These are phyloP conservation scores for Remorina albescens DNA, from an alignment of 2,797 vertebrate genomes.

Conservation along the genomic window DNA sequence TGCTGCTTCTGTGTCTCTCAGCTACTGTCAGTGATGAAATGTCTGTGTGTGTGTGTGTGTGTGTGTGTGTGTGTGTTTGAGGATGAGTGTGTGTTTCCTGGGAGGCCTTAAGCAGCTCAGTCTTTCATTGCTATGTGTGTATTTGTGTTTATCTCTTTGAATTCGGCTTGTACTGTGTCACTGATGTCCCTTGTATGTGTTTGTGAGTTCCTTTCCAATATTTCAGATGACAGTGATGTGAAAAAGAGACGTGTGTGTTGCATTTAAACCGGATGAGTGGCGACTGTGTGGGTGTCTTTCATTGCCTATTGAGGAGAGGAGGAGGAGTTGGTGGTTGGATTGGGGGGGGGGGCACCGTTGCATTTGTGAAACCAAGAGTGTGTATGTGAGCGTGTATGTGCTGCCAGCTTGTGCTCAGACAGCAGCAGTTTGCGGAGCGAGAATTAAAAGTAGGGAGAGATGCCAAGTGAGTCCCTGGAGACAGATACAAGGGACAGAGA, in stretches of 20 bases:
- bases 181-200: constrained; percentile 54
- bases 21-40: constrained; percentile 57
- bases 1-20: constrained; percentile 37
- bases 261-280: constrained; percentile 44
- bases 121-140: constrained; percentile 56
- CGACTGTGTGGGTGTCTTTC: constrained; percentile 51
- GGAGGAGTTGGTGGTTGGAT: no score
- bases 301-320: constrained; percentile 26
- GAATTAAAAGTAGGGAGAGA: constrained; percentile 83
- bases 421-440: constrained; percentile 81
- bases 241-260: constrained; percentile 32
- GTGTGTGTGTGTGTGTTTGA: constrained; percentile 44
- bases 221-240: constrained; percentile 66
- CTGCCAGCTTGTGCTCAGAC: constrained; percentile 80
- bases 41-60: constrained; percentile 31
- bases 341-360: constrained; percentile 1
- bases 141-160: constrained; percentile 67
- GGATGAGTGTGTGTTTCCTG: constrained; percentile 49
- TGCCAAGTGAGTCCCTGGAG: constrained; percentile 84
- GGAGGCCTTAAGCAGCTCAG: constrained; percentile 57
- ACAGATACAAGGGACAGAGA: constrained; percentile 79
- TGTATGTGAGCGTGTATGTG: constrained; percentile 27
- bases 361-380: constrained; percentile 47
- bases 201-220: constrained; percentile 59
- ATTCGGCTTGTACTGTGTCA: constrained; percentile 64